These are phyloP conservation scores for Aegithalos caudatus DNA, from an alignment of 2,113 vertebrate species.

Conservation along the genomic window DNA sequence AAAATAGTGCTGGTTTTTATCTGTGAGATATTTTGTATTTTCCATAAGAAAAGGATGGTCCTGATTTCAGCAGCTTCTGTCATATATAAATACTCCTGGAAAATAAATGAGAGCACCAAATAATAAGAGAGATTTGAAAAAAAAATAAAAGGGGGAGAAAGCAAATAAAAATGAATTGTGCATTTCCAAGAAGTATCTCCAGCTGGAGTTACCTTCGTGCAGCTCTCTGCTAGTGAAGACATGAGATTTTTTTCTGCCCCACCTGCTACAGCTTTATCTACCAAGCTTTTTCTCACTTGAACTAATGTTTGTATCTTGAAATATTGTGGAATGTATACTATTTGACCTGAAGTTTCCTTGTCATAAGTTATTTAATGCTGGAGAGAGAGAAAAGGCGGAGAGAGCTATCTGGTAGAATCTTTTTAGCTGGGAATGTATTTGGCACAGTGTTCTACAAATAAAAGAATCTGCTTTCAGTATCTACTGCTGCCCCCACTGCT, in stretches of 20 bases:
- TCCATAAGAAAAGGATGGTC: not conserved
- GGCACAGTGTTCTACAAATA: not conserved
- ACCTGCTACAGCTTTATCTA: not conserved
- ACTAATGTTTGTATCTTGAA: not conserved
- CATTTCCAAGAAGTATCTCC: not conserved
- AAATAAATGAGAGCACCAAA: not conserved
- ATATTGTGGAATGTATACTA: not conserved
- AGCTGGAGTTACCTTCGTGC: not conserved
- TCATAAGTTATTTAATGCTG: not conserved
- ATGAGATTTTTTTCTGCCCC: not conserved
- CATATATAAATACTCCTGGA: not conserved
- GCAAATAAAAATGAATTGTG: not conserved
- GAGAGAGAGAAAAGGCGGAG: not conserved
- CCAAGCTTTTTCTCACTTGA: not conserved
- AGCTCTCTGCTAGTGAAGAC: not conserved
- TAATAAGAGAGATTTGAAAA: not conserved
- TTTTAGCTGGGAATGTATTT: not conserved
- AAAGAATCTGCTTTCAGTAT: not conserved
- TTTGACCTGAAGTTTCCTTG: not conserved
- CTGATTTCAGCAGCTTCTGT: not conserved
- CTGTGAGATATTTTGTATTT: not conserved
- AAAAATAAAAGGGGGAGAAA: not conserved
- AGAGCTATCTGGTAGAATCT: not conserved
- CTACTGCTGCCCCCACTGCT: fast-evolving
- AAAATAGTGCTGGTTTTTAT: not conserved